phyloP scores from a whole-genome alignment of 53 echinoderm and acorn worm species.

The Stichopus horrens region DNA sequence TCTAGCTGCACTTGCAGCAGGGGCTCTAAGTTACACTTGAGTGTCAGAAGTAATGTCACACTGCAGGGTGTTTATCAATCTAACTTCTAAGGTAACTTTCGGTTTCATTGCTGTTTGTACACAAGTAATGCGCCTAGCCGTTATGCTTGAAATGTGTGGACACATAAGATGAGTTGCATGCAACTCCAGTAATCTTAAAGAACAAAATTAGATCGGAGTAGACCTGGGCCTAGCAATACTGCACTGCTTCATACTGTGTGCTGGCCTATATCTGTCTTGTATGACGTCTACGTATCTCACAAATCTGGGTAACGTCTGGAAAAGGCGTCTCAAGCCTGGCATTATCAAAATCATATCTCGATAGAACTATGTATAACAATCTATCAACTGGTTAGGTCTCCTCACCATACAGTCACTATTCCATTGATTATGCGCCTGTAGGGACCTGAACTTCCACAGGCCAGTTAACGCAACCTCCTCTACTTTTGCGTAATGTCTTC shows the following conservation, averaged over 20 bases:
- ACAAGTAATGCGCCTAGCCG: background rate
- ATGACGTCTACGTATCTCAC: background rate
- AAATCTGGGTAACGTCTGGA: background rate
- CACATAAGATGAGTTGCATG: background rate
- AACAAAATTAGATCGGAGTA: background rate
- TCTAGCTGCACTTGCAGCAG: too few species aligned
- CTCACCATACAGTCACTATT: background rate
- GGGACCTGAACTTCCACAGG: too few species aligned
- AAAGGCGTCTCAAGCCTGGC: background rate
- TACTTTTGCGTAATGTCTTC: too few species aligned
- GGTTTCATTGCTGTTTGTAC: too few species aligned
- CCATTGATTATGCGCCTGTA: background rate
- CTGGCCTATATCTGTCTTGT: background rate
- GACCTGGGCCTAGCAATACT: background rate
- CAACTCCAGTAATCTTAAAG: background rate
- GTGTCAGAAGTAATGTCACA: too few species aligned
- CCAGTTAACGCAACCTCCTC: too few species aligned
- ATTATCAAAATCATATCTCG: background rate
- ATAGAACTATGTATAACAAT: background rate
- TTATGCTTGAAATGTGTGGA: background rate
- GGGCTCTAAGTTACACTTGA: too few species aligned
- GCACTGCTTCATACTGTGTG: background rate
- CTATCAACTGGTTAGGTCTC: background rate
- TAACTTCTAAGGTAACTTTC: too few species aligned
- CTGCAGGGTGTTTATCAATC: too few species aligned